These are phyloP conservation scores for Poeciliopsis gracilis DNA, from an alignment of 2,797 vertebrate genomes.

Conservation along the genomic window DNA sequence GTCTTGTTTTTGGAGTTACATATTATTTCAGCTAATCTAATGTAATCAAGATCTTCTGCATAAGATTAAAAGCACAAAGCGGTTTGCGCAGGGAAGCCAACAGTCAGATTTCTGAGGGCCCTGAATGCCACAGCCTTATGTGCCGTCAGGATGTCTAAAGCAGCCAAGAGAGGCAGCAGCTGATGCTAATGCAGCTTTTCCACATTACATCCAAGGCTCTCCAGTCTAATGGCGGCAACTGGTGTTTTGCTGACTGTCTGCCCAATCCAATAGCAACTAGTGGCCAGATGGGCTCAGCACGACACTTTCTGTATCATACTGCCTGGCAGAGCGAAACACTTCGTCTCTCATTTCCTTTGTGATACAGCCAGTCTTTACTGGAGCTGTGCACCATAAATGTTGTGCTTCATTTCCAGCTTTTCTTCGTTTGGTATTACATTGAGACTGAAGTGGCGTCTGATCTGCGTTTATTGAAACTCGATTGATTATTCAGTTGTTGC, in stretches of 20 bases:
- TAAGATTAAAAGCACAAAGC: background rate
- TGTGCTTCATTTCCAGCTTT: background rate
- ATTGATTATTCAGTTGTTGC: background rate
- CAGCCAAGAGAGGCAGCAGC: slow-evolving; percentile 30
- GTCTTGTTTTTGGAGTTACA: background rate
- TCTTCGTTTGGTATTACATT: background rate
- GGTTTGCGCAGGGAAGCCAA: background rate
- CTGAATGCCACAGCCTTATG: background rate
- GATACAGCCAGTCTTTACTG: background rate
- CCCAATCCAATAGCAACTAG: slow-evolving; percentile 32
- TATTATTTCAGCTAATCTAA: background rate
- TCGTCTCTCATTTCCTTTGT: slow-evolving; percentile 2
- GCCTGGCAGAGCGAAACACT: slow-evolving; percentile 7
- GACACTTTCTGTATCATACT: slow-evolving; percentile 8
- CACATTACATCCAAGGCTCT: slow-evolving; percentile 25
- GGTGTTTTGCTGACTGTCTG: slow-evolving; percentile 17
- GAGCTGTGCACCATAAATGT: background rate
- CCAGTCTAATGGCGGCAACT: slow-evolving; percentile 17
- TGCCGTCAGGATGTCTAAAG: slow-evolving; percentile 17
- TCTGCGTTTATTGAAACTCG: background rate
- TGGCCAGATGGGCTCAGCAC: slow-evolving; percentile 54
- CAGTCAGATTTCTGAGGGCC: background rate
- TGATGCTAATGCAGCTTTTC: slow-evolving; percentile 54
- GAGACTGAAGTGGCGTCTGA: background rate
- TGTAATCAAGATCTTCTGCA: background rate